These are phyloP conservation scores for Lepilemur ruficaudatus DNA, from an alignment of 2,797 vertebrate species.

Conservation along the genomic window DNA sequence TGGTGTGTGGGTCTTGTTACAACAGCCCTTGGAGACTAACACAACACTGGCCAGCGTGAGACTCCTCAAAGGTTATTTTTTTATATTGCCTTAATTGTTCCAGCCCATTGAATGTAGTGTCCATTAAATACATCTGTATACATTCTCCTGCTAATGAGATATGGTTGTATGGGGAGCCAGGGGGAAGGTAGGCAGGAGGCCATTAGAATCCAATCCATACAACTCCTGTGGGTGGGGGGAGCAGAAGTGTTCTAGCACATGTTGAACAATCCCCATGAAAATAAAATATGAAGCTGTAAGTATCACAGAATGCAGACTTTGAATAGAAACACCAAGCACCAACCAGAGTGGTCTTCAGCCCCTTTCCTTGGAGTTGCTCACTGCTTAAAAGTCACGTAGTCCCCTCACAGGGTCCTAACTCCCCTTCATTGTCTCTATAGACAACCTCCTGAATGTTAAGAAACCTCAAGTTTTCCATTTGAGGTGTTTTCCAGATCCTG, in stretches of 20 bases:
- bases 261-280: no score
- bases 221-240: fast-evolving
- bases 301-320: no score
- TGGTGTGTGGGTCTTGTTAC: not conserved
- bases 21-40: not conserved
- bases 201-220: not conserved
- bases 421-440: not conserved
- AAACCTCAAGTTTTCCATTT: not conserved
- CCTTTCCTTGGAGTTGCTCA: not conserved
- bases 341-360: not conserved
- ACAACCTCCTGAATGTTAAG: not conserved
- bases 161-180: not conserved
- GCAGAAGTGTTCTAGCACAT: not conserved
- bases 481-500: not conserved
- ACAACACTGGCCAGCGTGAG: not conserved
- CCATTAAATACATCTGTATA: not conserved
- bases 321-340: no score
- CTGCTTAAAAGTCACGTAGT: not conserved
- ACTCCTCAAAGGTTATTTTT: not conserved
- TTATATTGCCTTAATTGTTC: not conserved
- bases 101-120: not conserved
- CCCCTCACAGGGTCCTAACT: not conserved
- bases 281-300: no score
- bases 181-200: not conserved
- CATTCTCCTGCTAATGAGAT: not conserved